Conservation (phyloP, 2,888 invertebrate genomes). For the Eupelmus urozonus region DNA sequence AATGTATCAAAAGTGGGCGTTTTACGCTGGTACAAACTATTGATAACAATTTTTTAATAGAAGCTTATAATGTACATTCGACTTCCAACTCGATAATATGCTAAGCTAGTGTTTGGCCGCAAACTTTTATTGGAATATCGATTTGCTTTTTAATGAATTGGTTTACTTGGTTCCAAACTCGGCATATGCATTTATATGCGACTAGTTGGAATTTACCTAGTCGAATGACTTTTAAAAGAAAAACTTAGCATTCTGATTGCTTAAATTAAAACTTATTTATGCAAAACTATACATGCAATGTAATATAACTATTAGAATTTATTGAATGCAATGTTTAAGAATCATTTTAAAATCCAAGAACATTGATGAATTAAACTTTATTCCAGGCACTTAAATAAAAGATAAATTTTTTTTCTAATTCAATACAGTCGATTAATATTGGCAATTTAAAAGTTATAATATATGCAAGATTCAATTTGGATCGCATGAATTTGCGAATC, state of each 20-base stretch:
- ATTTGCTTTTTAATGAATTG: constrained; percentile 29
- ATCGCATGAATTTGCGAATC: no score
- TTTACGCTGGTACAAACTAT: not conserved
- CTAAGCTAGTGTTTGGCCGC: not conserved
- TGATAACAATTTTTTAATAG: not conserved
- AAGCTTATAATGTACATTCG: not conserved
- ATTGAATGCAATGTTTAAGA: no score
- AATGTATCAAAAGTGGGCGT: not conserved
- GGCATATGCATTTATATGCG: constrained; percentile 11
- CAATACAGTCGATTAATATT: not conserved
- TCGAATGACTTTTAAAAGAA: constrained; percentile 4
- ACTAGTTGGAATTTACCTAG: constrained; percentile 16
- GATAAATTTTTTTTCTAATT: constrained; percentile 1
- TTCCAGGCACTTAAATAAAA: not conserved
- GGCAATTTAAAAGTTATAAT: not conserved
- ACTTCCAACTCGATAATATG: not conserved
- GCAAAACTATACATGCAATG: no score
- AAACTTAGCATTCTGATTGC: not conserved
- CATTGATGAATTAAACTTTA: no score
- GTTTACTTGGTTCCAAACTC: constrained; percentile 8
- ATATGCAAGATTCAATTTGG: not conserved
- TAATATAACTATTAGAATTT: no score
- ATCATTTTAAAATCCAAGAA: no score
- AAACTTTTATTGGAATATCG: constrained; percentile 39
- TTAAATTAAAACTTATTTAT: no score